These are phyloP conservation scores for Pseudoatta argentina DNA, from an alignment of 1,140 invertebrate species.

Conservation along the genomic window DNA sequence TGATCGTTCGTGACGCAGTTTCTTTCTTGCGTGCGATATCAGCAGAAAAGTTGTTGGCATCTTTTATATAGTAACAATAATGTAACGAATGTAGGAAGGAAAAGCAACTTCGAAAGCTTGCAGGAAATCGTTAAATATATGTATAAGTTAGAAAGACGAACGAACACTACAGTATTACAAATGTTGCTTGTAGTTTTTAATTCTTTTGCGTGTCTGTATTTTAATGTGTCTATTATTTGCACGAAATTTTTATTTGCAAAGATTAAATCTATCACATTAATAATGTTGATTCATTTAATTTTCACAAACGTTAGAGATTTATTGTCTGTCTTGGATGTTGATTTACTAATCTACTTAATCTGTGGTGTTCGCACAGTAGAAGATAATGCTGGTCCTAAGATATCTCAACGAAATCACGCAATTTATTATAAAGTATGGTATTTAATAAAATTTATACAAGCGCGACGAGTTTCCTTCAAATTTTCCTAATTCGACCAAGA, in stretches of 20 bases:
- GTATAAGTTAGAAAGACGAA: slow-evolving; percentile 26
- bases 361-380: slow-evolving; percentile 37
- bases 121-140: slow-evolving; percentile 31
- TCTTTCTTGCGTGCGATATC: not conserved
- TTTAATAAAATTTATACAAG: slow-evolving; percentile 60
- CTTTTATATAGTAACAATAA: slow-evolving; percentile 32
- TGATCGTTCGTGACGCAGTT: not conserved
- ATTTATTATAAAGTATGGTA: slow-evolving; percentile 41
- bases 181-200: not conserved
- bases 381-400: slow-evolving; percentile 14
- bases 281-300: slow-evolving; percentile 10
- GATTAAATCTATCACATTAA: not conserved
- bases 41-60: not conserved
- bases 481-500: slow-evolving; percentile 3
- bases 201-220: not conserved
- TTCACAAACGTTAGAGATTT: slow-evolving; percentile 9
- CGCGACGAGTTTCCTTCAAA: not conserved
- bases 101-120: not conserved
- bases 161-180: slow-evolving; percentile 40
- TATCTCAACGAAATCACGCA: slow-evolving; percentile 3
- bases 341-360: not conserved
- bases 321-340: not conserved
- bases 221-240: not conserved
- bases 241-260: not conserved
- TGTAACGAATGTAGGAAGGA: not conserved